A percentile compares a stretch with the other conserved stretches of the same genome.
These are phyloP conservation scores for Calyptommatus sinebrachiatus DNA, from an alignment of 2,113 vertebrate species.

Conservation along the genomic window DNA sequence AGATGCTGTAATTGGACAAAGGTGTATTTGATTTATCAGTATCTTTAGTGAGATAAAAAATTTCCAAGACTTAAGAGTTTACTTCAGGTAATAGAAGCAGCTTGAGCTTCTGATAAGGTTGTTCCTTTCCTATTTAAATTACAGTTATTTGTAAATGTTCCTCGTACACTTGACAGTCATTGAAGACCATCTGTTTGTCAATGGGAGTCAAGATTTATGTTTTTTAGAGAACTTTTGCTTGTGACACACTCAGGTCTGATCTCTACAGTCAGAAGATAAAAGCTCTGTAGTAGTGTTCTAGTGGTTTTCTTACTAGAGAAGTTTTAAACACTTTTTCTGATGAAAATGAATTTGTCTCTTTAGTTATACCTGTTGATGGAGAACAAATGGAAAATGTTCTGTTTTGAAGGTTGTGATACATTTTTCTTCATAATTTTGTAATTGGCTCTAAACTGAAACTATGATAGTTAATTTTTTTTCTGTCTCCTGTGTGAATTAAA, in stretches of 20 bases:
- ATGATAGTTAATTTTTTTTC: conserved; percentile 25
- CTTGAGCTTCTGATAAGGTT: not conserved
- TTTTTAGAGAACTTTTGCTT: conserved; percentile 2
- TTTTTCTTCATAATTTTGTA: conserved; percentile 14
- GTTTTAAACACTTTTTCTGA: conserved; percentile 46
- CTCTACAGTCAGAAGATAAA: conserved; percentile 34
- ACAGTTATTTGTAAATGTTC: not conserved
- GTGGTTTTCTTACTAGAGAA: conserved; percentile 37
- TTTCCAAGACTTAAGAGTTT: not conserved
- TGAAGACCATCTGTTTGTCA: not conserved
- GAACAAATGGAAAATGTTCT: conserved; percentile 37
- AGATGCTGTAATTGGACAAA: too few species aligned
- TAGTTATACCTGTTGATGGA: conserved; percentile 46
- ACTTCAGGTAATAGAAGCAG: not conserved
- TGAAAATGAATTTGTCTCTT: conserved; percentile 54
- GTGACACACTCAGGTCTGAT: conserved; percentile 2
- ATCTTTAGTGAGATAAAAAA: not conserved
- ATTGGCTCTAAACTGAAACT: conserved; percentile 33
- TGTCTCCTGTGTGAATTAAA: conserved; percentile 22
- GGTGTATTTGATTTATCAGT: not conserved
- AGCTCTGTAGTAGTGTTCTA: conserved; percentile 18
- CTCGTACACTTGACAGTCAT: not conserved
- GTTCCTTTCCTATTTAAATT: not conserved
- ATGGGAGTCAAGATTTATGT: not conserved
- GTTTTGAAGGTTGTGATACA: conserved; percentile 27